A percentile compares a stretch with the other conserved stretches of the same genome.
phyloP scores from a whole-genome alignment of 2,797 vertebrate genomes.

The Rhincodon typus region DNA sequence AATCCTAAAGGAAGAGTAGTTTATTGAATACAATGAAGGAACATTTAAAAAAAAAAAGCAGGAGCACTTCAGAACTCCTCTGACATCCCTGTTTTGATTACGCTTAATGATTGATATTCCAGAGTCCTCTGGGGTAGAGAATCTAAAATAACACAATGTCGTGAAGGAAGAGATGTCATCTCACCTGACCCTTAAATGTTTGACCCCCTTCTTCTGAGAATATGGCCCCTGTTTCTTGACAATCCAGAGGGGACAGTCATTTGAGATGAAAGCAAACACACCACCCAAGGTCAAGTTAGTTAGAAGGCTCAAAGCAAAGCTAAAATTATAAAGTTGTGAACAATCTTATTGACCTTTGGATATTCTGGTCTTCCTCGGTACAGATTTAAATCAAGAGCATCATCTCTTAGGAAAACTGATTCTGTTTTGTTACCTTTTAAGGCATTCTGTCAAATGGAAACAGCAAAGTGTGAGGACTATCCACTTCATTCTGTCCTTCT shows the following conservation, averaged over 20 bases:
- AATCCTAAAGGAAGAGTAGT: neutral
- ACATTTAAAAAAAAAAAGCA: neutral
- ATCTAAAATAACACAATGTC: neutral
- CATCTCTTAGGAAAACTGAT: neutral
- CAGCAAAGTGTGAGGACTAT: neutral
- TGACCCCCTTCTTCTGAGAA: neutral
- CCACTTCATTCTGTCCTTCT: neutral
- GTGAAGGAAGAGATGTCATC: neutral
- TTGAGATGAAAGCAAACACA: neutral
- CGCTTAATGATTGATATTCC: neutral
- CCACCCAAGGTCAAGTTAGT: too few species aligned
- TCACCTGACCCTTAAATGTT: neutral
- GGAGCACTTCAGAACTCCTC: neutral
- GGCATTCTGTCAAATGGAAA: neutral
- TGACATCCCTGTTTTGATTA: neutral
- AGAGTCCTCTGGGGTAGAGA: neutral
- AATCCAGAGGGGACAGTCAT: neutral
- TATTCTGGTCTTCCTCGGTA: neutral
- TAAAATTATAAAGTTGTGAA: neutral
- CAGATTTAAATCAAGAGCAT: neutral
- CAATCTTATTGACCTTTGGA: neutral
- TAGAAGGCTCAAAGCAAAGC: neutral
- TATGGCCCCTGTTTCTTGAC: neutral
- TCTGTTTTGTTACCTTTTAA: conserved; percentile 7
- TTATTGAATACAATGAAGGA: neutral